Evolutionary conservation across 2,113 vertebrate species (phyloP), one percentile per base, ranked within the genome.

Genomic region (Leptocoma aspasia): DNA sequence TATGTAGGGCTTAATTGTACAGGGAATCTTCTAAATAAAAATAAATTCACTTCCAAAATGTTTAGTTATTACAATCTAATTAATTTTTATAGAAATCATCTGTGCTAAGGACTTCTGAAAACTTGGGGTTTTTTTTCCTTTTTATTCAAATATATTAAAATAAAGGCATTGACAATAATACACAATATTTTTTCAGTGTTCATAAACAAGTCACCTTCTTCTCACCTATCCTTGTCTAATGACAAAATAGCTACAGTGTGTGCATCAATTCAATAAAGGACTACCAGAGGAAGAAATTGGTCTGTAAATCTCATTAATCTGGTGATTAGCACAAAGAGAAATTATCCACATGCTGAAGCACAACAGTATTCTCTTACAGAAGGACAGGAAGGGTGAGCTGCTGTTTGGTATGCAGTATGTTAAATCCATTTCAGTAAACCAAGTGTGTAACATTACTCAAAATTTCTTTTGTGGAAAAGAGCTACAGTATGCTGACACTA

Each of bases 301-400:
- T 87, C n/a, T 65, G 31, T 42, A 92, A 76, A 76, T 90, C 79
- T 92, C 85, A 94, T 95, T 93, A 96, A 90, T 77, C 91, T 2
- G 4, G 31, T 71, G 41, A 93, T 80, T 95, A 90, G n/a, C 71
- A 88, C 37, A 64, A 95, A 76, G 44, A 64, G n/a, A 90, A 93
- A 91, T 92, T 86, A 89, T 82, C 42, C 60, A 90, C 68, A 57
- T 75, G 33, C 50, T 75, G 83, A 91, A 90, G 88, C 82, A 90
- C 64, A 91, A 89, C 49, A 87, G 76, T 82, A 85, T 94, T 90
- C n/a, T 88, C 41, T 85, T 61, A 20, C 15, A 79, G 56, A 94
- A 95, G 66, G 75, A 61, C 28, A 53, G 15, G 72, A 92, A 80
- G 47, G 15, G 42, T 80, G 44, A 92, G 28, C 12, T 78, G 35